Conservation (phyloP, 2,113 vertebrate species). For the Equus przewalskii region DNA sequence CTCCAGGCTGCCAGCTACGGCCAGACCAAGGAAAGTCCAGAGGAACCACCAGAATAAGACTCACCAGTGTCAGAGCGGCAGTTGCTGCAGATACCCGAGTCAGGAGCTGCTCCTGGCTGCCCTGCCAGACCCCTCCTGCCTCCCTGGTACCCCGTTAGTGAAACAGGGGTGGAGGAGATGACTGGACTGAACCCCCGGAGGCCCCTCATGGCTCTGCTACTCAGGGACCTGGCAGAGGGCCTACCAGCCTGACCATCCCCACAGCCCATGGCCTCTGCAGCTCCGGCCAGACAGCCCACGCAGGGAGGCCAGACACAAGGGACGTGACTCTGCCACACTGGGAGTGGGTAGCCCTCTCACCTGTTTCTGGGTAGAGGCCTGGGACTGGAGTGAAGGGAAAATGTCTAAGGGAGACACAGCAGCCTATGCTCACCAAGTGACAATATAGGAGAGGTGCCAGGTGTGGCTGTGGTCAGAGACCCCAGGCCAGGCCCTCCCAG, state of each 20-base stretch:
- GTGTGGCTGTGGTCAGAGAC: not conserved
- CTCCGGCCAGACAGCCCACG: not conserved
- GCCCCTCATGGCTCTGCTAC: not conserved
- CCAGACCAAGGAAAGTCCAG: not conserved
- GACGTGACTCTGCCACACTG: fast-evolving
- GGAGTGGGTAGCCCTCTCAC: not conserved
- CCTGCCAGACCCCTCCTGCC: not conserved
- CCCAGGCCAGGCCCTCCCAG: not conserved
- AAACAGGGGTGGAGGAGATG: not conserved
- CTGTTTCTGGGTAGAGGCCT: not conserved
- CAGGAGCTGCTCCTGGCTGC: not conserved
- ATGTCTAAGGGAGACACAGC: fast-evolving
- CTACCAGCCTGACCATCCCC: not conserved
- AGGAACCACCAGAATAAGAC: not conserved
- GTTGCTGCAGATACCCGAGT: fast-evolving
- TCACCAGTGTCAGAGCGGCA: not conserved
- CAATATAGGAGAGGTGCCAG: not conserved
- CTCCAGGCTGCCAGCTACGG: not conserved
- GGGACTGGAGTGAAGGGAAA: not conserved
- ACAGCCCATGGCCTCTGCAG: fast-evolving
- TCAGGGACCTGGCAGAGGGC: not conserved
- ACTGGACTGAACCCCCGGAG: not conserved
- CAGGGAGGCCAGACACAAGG: not conserved
- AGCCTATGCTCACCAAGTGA: not conserved
- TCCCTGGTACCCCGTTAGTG: not conserved